phyloP scores from a whole-genome alignment of 2,113 vertebrate genomes.

The Gadus macrocephalus region DNA sequence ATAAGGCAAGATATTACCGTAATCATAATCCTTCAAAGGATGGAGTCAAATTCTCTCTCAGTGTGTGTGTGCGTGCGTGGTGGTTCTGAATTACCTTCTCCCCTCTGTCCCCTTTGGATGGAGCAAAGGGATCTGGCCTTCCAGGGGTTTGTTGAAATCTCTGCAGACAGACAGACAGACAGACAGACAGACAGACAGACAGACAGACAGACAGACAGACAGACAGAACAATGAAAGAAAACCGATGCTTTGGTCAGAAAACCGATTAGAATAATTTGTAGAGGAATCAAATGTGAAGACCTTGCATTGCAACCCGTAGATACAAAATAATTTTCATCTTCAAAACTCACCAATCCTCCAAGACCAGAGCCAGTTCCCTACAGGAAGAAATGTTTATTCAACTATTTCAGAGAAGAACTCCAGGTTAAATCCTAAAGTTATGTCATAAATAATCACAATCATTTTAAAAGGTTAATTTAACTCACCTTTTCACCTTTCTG shows the following conservation, averaged over 20 bases:
- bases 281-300: no score
- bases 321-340: not conserved
- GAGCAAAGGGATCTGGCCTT: constrained; percentile 66
- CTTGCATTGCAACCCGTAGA: not conserved
- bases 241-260: no score
- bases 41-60: no score
- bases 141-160: constrained; percentile 58
- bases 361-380: constrained; percentile 57
- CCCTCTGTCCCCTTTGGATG: constrained; percentile 82
- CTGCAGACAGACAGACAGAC: constrained; percentile 27
- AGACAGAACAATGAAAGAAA: constrained; percentile 19
- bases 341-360: constrained; percentile 70
- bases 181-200: constrained; percentile 3
- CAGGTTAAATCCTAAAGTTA: not conserved
- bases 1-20: no score
- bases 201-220: constrained; percentile 9
- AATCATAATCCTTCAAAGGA: no score
- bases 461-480: not conserved
- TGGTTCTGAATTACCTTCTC: constrained; percentile 71
- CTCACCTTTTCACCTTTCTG: constrained; percentile 80
- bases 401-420: not conserved
- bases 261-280: no score
- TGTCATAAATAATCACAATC: not conserved
- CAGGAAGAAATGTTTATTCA: not conserved
- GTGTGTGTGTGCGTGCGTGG: no score